Evolutionary conservation across 2,797 vertebrate genomes (phyloP).

Genomic region (Arnoldichthys spilopterus): DNA sequence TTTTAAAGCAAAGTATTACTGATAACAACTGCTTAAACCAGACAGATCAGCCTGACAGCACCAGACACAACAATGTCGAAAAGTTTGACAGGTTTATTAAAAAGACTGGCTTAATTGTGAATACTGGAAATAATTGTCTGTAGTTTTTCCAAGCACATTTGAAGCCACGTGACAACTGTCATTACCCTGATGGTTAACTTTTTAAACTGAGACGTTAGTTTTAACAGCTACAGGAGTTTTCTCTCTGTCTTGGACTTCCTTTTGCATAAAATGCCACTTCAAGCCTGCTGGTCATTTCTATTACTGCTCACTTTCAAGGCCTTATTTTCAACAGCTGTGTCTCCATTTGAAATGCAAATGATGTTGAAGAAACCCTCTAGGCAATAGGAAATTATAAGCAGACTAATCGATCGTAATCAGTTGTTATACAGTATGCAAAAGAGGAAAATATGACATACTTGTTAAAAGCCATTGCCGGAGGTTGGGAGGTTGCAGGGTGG

Average conservation of each 20-base stretch:
- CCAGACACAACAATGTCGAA: neutral
- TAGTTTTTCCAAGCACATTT: slow-evolving; percentile 20
- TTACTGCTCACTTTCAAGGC: slow-evolving; percentile 53
- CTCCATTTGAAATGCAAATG: slow-evolving; percentile 71
- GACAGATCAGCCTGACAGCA: slow-evolving; percentile 1
- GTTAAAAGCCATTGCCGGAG: slow-evolving; percentile 10
- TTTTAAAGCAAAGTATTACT: slow-evolving; percentile 1
- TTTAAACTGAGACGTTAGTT: slow-evolving; percentile 2
- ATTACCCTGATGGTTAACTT: slow-evolving; percentile 40
- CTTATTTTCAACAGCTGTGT: slow-evolving; percentile 56
- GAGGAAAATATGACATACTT: slow-evolving; percentile 19
- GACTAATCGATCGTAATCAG: slow-evolving; percentile 70
- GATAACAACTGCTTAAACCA: neutral
- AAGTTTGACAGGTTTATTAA: neutral
- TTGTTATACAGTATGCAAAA: slow-evolving; percentile 47
- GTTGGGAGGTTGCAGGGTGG: neutral
- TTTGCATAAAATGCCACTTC: slow-evolving; percentile 30
- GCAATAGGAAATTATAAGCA: slow-evolving; percentile 52
- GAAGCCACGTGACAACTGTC: slow-evolving; percentile 34
- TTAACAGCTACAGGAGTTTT: slow-evolving; percentile 6
- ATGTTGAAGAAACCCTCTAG: slow-evolving; percentile 54
- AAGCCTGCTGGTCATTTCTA: slow-evolving; percentile 21
- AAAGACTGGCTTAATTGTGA: neutral
- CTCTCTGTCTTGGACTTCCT: slow-evolving; percentile 8
- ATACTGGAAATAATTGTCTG: slow-evolving; percentile 7